Evolutionary conservation across 53 echinoderm and acorn worm species (phyloP), one percentile per base, ranked within the genome.

Genomic region (Pentamera pediparva): DNA sequence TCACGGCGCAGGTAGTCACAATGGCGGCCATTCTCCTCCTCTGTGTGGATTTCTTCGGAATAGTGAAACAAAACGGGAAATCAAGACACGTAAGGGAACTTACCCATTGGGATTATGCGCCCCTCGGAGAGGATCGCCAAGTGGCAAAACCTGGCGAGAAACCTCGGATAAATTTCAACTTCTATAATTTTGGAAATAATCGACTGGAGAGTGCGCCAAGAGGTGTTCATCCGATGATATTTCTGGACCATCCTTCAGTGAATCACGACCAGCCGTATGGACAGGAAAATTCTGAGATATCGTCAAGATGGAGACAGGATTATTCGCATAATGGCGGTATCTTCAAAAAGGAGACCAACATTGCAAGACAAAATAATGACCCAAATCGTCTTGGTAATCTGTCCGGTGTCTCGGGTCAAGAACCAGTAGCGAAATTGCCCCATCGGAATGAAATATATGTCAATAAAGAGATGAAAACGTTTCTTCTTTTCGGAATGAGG

Each of bases 401-500:
- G n/a, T n/a, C n/a, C n/a, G n/a, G n/a, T n/a, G n/a, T n/a, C 58
- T 31, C 2, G 29, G 58, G 58, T 31, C 58, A 57, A 28, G 6
- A 13, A 32, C 13, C 29, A 57, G 30, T 27, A 15, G 27, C 29
- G 15, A 31, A 29, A 26, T 57, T 57, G 26, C n/a, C 28, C 28
- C 1, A 57, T 27, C 58, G 9, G 58, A 57, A 57, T 31, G 32
- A 2, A 2, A 31, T 57, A 57, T 31, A 57, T 28, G 29, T 32
- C 4, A 32, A 57, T 31, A 57, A 12, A 13, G 43, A 47, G 7
- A 41, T 67, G 39, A 67, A 67, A 41, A 67, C 40, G 41, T 67
- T 67, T 67, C 67, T 67, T 17, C 17, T 67, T 12, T 67, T 67
- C 29, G 67, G 67, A 6, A 67, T 67, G 29, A 41, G 67, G 45